Conservation (phyloP, 2,113 vertebrate species). For the Tretioscincus oriximinensis region DNA sequence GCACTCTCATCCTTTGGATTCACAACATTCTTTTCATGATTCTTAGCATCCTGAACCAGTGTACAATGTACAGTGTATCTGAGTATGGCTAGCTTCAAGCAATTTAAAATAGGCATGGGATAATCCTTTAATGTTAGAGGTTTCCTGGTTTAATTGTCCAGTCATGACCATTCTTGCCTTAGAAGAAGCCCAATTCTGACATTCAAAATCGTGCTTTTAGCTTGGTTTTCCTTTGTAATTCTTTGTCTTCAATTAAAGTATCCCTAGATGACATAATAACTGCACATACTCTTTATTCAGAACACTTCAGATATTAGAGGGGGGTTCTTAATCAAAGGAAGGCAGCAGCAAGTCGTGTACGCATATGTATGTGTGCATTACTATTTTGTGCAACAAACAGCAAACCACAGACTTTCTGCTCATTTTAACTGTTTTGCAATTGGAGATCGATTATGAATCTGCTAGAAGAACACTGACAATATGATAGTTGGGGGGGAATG, state of each 20-base stretch:
- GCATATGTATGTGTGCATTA: neutral
- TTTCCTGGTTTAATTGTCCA: neutral
- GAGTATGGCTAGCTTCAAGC: neutral
- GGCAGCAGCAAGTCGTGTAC: neutral
- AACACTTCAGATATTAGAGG: neutral
- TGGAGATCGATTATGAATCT: neutral
- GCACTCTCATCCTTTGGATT: neutral
- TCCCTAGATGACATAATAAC: neutral
- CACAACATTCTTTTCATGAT: neutral
- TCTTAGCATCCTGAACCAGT: neutral
- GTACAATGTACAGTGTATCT: neutral
- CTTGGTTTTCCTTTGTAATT: neutral
- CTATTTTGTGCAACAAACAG: neutral
- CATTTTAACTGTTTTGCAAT: neutral
- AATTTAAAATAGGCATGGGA: neutral
- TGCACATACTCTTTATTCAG: neutral
- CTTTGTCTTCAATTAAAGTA: neutral
- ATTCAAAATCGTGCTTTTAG: neutral
- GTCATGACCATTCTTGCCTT: neutral
- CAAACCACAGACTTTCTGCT: neutral
- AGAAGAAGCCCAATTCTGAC: neutral
- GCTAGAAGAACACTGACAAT: neutral
- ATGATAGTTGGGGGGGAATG: too few species aligned
- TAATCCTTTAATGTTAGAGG: neutral
- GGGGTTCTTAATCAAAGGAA: neutral